A percentile compares a stretch with the other conserved stretches of the same genome.
Evolutionary conservation across 2,888 invertebrate genomes (phyloP).

Genomic region (Carabus problematicus): DNA sequence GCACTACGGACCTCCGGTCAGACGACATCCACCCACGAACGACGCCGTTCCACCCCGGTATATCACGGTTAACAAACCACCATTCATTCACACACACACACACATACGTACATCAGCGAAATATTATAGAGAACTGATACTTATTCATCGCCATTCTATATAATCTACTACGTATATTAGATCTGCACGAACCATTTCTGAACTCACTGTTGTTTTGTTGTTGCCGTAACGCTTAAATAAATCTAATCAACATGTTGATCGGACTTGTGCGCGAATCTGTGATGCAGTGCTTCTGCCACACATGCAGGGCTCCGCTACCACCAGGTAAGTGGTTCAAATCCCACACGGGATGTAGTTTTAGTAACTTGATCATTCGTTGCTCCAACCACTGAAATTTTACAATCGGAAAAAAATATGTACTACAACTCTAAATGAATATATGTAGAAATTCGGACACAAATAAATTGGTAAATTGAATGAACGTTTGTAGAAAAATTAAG

Average conservation of each 20-base stretch:
- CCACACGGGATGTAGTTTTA: background rate
- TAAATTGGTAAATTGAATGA: too few relatives aligned
- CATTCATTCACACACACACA: too few relatives aligned
- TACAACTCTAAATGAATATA: too few relatives aligned
- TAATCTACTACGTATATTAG: too few relatives aligned
- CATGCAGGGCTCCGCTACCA: constrained; percentile 85
- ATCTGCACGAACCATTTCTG: too few relatives aligned
- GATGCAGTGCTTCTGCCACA: constrained; percentile 93
- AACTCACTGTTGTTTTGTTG: too few relatives aligned
- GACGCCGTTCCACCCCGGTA: constrained; percentile 1
- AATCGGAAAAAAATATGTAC: too few relatives aligned
- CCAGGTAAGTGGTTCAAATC: constrained; percentile 66
- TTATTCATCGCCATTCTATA: background rate
- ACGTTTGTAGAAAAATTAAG: too few relatives aligned
- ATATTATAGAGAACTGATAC: background rate
- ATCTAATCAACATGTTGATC: constrained; percentile 75
- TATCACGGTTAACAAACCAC: background rate
- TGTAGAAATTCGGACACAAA: too few relatives aligned
- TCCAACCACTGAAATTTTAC: too few relatives aligned
- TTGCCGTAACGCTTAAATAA: constrained; percentile 19
- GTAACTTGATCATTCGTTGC: background rate
- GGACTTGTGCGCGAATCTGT: constrained; percentile 90
- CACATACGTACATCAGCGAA: background rate
- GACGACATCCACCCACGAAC: constrained; percentile 4
- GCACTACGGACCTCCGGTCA: background rate